Evolutionary conservation across 2,888 invertebrate genomes (phyloP), one percentile per base, ranked within the genome.

Genomic region (Amphiduros pacificus): DNA sequence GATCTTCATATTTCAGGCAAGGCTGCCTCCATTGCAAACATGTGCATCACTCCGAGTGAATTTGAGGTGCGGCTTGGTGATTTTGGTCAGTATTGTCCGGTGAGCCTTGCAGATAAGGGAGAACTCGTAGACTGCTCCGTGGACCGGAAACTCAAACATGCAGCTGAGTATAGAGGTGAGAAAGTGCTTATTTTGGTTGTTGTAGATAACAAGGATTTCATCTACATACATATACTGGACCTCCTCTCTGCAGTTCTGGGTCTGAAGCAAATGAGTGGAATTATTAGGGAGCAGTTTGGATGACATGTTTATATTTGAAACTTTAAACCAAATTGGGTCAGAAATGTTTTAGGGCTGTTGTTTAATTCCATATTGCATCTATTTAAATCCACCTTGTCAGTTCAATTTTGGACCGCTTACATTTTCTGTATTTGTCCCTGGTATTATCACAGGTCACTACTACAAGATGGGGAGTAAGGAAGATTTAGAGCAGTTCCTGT

Each of bases 51-150:
- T 20, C 79, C 80, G 2, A 65, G 66, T 6, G 82, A 83, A 69
- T 82, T 82, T 68, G 61, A 71, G 27, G 71, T 71, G 36, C 69
- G 81, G 9, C 62, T 82, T 20, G 81, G 82, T n/a, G 77, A 78
- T 58, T 81, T 71, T 67, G 72, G 71, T 22, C 75, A 82, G 68
- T 83, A 80, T 68, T 83, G 83, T 73, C 82, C 82, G 2, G 83
- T 83, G 49, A 78, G 79, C 63, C 66, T 83, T 40, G 76, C 77
- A 14, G 54, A 72, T 17, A 44, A 73, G n/a, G 75, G 74, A 28
- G 81, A 83, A 63, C 74, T 83, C 6, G 75, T 78, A 0, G 81
- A 83, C 71, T 80, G 81, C 62, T 76, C 78, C 3, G 71, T 69
- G 29, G 72, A 71, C 11, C 52, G 54, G 2, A 70, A 74, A 17